Base-by-base conservation (phyloP, 2,888 invertebrate genomes). In the Himalopsyche anomala region DNA sequence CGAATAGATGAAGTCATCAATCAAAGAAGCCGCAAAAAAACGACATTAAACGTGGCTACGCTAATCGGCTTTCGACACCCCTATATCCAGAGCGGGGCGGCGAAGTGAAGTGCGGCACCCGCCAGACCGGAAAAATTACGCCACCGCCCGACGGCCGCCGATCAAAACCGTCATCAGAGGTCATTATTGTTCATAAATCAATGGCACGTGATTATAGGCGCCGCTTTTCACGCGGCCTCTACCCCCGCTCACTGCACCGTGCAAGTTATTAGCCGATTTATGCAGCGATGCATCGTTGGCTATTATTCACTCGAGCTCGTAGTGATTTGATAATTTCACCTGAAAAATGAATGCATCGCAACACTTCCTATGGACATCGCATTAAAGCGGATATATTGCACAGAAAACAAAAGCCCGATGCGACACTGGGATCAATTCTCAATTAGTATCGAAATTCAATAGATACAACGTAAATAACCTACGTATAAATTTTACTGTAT, bases 61-160 rank as follows among this genome's bases (percentile, higher is more conserved):
- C 19, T 62, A 62, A 62, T 62, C n/a, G 62, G 62, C 62, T 62
- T 62, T 62, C 19, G 19, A 28, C 62, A 62, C 19, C 62, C 62
- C 62, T 62, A 62, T 6, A 62, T 19, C 19, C 19, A 19, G 8
- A 2, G 62, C 19, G 28, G 62, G 62, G 19, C 56, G 17, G 56
- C 62, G 62, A 8, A 28, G n/a, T 28, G 62, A 8, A 62, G n/a
- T 17, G 80, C 80, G 80, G 36, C n/a, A n/a, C 45, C 81, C 28
- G 84, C 40, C 62, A 28, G 80, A 54, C 80, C 80, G 84, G 84
- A 82, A 62, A 55, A 82, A 82, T 82, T 82, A 62, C 62, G 15
- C 56, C 40, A 38, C 55, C 51, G 42, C 69, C 11, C 81, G 12
- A 42, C 17, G 81, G 36, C 51, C 51, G 82, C 82, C 40, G 82